These are phyloP conservation scores for Erebia epiphron DNA, from an alignment of 2,888 invertebrate species.

Conservation along the genomic window DNA sequence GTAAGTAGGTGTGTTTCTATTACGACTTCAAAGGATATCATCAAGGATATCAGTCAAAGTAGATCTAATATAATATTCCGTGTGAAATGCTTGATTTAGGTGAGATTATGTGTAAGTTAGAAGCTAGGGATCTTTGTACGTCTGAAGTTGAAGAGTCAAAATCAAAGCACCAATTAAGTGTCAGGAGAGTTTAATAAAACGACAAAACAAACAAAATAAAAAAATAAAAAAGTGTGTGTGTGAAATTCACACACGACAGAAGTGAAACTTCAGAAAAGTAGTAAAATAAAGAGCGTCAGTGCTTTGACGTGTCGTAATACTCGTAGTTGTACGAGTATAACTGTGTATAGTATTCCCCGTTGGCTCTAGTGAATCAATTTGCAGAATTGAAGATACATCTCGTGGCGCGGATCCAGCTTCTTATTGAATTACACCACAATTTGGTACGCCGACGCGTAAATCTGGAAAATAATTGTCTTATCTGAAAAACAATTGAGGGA, in stretches of 20 bases:
- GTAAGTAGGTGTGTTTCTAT: no score
- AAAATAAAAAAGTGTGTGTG: no score
- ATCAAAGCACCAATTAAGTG: neutral
- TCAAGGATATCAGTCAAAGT: no score
- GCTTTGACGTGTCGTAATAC: neutral
- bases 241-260: no score
- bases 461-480: conserved; percentile 9
- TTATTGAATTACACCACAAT: conserved; percentile 18
- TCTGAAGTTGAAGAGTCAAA: neutral
- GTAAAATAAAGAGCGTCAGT: neutral
- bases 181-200: neutral
- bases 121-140: no score
- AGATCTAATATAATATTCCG: no score
- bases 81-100: no score
- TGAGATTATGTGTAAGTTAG: no score
- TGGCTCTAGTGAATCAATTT: conserved; percentile 13
- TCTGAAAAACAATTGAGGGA: neutral
- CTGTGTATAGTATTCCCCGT: conserved; percentile 5
- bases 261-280: no score
- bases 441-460: neutral
- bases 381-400: conserved; percentile 5
- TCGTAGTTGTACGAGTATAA: neutral
- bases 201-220: neutral
- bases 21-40: no score
- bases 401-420: conserved; percentile 27